phyloP scores from a whole-genome alignment of 2,113 vertebrate genomes.

The Cynoglossus semilaevis region DNA sequence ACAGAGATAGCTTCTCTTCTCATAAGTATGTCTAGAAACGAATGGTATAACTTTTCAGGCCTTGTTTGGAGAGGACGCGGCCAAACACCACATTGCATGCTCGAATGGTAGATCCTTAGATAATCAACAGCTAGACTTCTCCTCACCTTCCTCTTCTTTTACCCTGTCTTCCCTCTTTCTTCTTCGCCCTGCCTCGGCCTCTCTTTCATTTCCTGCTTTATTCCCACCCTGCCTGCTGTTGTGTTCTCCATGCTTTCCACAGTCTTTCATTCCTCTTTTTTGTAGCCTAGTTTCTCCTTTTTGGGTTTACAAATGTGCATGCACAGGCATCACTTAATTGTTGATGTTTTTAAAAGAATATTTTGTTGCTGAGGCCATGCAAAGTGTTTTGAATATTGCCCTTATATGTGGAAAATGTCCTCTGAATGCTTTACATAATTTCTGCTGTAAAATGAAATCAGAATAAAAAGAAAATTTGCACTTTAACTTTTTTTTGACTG shows the following conservation, averaged over 20 bases:
- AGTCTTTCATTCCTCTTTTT: constrained; percentile 70
- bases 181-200: constrained; percentile 43
- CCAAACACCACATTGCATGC: constrained; percentile 98
- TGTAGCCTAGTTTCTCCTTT: constrained; percentile 93
- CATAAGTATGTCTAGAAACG: constrained; percentile 65
- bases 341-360: constrained; percentile 96
- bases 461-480: constrained; percentile 81
- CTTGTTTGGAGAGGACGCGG: constrained; percentile 77
- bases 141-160: constrained; percentile 63
- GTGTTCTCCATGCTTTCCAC: constrained; percentile 71
- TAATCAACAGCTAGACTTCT: constrained; percentile 70
- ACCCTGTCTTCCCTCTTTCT: constrained; percentile 50
- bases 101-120: constrained; percentile 82
- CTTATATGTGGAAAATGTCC: constrained; percentile 99
- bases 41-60: constrained; percentile 68
- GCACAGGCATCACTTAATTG: constrained; percentile 98
- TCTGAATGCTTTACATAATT: constrained; percentile 99
- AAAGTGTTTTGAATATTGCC: constrained; percentile 99
- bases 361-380: constrained; percentile 99
- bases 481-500: constrained; percentile 59
- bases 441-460: constrained; percentile 99
- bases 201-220: constrained; percentile 67
- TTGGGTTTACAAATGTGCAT: constrained; percentile 97
- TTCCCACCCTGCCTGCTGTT: constrained; percentile 69
- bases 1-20: constrained; percentile 63